Evolutionary conservation across 2,888 invertebrate species (phyloP).

Genomic region (Tenthredo livida): DNA sequence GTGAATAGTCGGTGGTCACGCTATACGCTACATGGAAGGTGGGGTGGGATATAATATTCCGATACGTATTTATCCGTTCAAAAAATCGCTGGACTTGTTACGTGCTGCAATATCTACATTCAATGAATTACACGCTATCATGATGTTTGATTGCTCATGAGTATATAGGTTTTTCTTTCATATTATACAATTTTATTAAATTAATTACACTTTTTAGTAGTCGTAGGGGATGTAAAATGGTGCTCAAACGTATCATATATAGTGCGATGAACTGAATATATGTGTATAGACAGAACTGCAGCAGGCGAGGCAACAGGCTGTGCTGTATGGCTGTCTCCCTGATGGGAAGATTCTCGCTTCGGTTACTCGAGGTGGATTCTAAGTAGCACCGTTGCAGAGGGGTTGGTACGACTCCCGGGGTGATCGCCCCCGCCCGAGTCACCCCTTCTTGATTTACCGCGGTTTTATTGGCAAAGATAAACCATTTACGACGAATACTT

Average conservation of each 20-base stretch:
- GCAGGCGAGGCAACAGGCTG: slow-evolving; percentile 45
- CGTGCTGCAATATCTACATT: neutral
- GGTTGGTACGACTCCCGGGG: slow-evolving; percentile 52
- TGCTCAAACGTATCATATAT: neutral
- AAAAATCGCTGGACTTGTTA: slow-evolving; percentile 13
- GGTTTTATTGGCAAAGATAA: slow-evolving; percentile 57
- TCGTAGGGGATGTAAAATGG: neutral
- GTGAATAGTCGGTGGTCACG: slow-evolving; percentile 50
- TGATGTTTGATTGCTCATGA: neutral
- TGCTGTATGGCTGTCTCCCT: neutral
- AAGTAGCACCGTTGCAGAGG: slow-evolving; percentile 53
- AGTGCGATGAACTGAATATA: neutral
- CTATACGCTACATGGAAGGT: neutral
- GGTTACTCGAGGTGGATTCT: slow-evolving; percentile 29
- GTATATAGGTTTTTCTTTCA: neutral
- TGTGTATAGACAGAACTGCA: neutral
- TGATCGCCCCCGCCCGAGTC: slow-evolving; percentile 22
- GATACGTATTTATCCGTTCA: slow-evolving; percentile 28
- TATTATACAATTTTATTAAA: neutral
- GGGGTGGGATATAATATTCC: slow-evolving; percentile 36
- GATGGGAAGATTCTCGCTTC: slow-evolving; percentile 32
- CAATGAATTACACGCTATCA: neutral
- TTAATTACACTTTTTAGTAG: neutral
- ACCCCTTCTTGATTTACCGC: slow-evolving; percentile 58
- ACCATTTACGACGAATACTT: slow-evolving; percentile 54